Evolutionary conservation across 2,888 invertebrate species (phyloP), one percentile per base, ranked within the genome.

Genomic region (Andrena trimmerana): DNA sequence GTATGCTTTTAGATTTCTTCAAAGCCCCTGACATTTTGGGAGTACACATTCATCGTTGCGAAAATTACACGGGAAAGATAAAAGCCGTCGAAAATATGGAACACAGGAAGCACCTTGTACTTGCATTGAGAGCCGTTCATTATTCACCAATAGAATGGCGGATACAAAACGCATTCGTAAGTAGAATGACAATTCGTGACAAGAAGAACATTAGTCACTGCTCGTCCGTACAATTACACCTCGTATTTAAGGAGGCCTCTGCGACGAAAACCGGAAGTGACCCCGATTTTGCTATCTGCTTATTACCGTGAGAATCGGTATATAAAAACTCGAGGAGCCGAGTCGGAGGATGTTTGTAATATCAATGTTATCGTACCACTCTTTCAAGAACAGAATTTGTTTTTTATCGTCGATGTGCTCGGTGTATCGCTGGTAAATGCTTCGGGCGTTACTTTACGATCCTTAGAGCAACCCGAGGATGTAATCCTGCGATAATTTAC

Each of bases 271-370:
- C 83, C 77, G 83, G 83, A 83, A 82, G 59, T 70, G 83, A 78
- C 73, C 83, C 62, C 78, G 78, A 81, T 85, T 85, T 72, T 77
- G 77, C 65, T 78, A 75, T 69, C 76, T 66, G 73, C 81, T 74
- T 81, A 68, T 71, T 73, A 52, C 48, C 78, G 72, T 77, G 82
- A 66, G 81, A 87, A 78, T 80, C 57, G 72, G 5, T 20, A 13
- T 65, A 29, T 13, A 29, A 8, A 33, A 66, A 33, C 27, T 3
- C 33, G 33, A 36, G 52, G 59, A 59, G 29, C 29, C 20, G 33
- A 24, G 52, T 65, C 13, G 42, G 27, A 20, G 8, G 66, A 60
- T 52, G 20, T 60, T 31, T 50, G 36, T n/a, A 48, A 33, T n/a
- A 67, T 27, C 27, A 6, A 10, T n/a, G 63, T 31, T n/a, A 52